Base-by-base conservation (phyloP, 2,113 vertebrate genomes). In the Lophius piscatorius region DNA sequence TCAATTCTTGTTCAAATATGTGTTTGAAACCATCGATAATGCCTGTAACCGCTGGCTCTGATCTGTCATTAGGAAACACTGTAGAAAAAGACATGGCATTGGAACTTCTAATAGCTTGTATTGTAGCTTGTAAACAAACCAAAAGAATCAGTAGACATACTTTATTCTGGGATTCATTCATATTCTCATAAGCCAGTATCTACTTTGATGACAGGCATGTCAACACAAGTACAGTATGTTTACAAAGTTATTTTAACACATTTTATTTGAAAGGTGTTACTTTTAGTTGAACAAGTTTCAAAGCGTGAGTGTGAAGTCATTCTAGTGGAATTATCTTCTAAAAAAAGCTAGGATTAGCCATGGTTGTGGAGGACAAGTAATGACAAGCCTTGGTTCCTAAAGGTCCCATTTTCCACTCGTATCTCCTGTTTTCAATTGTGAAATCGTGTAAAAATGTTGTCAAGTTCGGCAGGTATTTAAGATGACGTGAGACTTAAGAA, bases 61-160 rank as follows among this genome's bases (percentile, higher is more conserved):
- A 72, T 69, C 46, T 69, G 41, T 26, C 47, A 76, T 71, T 72
- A 46, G 69, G 63, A 75, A 75, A 76, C 55, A 75, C 55, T 45
- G 20, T 14, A 44, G 48, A 9, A 55, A 68, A 75, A 65, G 70
- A 72, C 60, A 63, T 14, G 8, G 8, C 35, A 47, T 5, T 36
- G 18, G 34, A 42, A 57, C 41, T 64, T 34, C 6, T 18, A 44
- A 68, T 47, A 4, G 29, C 56, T 77, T 74, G 42, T 68, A 42
- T 61, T 54, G 5, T 13, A 60, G 13, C 18, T 40, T 17, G 6
- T 21, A 57, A 51, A 56, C 11, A 57, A 11, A 49, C 7, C 31
- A 2, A 16, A n/a, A n/a, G n/a, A n/a, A n/a, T n/a, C n/a, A n/a
- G n/a, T n/a, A n/a, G n/a, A n/a, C n/a, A 14, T 21, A 10, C n/a